These are phyloP conservation scores for Bovichtus variegatus DNA, from an alignment of 2,797 vertebrate species.

Conservation along the genomic window DNA sequence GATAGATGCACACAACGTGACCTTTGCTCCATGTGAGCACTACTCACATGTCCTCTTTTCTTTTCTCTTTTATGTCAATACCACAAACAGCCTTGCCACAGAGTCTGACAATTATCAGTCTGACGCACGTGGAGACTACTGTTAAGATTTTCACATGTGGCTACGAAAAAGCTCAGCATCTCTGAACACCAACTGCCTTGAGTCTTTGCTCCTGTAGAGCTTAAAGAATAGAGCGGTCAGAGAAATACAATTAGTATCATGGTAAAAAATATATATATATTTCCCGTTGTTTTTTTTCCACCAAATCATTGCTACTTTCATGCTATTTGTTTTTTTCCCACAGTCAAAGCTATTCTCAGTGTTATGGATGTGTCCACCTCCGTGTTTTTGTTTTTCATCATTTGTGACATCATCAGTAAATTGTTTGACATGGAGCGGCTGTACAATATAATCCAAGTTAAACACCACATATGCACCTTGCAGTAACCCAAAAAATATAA, in stretches of 20 bases:
- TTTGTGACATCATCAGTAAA: neutral
- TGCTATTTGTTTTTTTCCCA: neutral
- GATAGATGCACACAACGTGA: constrained; percentile 22
- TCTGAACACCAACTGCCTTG: neutral
- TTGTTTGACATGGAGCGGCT: constrained; percentile 24
- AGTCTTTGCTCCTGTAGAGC: neutral
- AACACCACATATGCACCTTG: constrained; percentile 19
- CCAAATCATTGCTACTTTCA: neutral
- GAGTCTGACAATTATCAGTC: constrained; percentile 11
- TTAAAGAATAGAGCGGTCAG: neutral
- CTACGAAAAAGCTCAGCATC: neutral
- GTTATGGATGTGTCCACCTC: too few relatives aligned
- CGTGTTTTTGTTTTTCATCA: neutral
- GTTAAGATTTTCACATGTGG: constrained; percentile 12
- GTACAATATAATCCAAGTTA: constrained; percentile 2
- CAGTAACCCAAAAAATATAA: constrained; percentile 39
- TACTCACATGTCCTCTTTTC: constrained; percentile 30
- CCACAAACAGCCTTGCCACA: constrained; percentile 20
- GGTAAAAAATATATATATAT: neutral
- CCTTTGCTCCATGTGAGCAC: constrained; percentile 20
- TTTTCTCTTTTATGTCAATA: constrained; percentile 22
- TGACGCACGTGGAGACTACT: neutral
- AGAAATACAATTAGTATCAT: neutral
- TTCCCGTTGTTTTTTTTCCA: neutral
- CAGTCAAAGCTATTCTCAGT: neutral